Percentiles rank a stretch among this genome's conserved stretches.
These are phyloP conservation scores for Drosophila trapezifrons DNA, from an alignment of 1,140 invertebrate genomes.

Conservation along the genomic window DNA sequence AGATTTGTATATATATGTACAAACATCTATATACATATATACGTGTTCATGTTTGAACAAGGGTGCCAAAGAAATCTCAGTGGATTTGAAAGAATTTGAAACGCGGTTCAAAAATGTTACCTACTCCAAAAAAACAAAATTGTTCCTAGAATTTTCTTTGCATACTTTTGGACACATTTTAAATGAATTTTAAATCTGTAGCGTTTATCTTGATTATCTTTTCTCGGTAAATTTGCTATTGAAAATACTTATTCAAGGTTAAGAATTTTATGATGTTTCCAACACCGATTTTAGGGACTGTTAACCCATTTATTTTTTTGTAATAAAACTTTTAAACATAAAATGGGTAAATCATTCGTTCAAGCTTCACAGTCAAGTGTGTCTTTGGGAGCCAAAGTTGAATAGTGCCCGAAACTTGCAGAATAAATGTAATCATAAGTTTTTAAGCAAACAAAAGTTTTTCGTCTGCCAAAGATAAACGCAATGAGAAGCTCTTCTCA, in stretches of 20 bases:
- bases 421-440: constrained; percentile 15
- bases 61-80: background rate
- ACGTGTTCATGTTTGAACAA: too few relatives aligned
- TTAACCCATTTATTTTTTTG: too few relatives aligned
- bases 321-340: too few relatives aligned
- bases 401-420: background rate
- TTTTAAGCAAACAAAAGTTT: constrained; percentile 3
- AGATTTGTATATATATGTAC: too few relatives aligned
- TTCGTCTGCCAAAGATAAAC: background rate
- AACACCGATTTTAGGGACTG: too few relatives aligned
- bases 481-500: background rate
- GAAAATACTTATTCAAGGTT: background rate
- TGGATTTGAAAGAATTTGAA: background rate
- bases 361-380: background rate
- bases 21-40: too few relatives aligned
- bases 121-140: too few relatives aligned
- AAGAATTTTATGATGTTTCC: background rate
- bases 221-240: too few relatives aligned
- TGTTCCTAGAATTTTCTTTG: too few relatives aligned
- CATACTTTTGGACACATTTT: background rate
- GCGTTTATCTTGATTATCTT: too few relatives aligned
- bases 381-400: constrained; percentile 5
- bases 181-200: too few relatives aligned
- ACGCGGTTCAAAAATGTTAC: too few relatives aligned
- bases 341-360: background rate